Evolutionary conservation across 2,888 invertebrate species (phyloP).

Genomic region (Orchesellides sinensis): DNA sequence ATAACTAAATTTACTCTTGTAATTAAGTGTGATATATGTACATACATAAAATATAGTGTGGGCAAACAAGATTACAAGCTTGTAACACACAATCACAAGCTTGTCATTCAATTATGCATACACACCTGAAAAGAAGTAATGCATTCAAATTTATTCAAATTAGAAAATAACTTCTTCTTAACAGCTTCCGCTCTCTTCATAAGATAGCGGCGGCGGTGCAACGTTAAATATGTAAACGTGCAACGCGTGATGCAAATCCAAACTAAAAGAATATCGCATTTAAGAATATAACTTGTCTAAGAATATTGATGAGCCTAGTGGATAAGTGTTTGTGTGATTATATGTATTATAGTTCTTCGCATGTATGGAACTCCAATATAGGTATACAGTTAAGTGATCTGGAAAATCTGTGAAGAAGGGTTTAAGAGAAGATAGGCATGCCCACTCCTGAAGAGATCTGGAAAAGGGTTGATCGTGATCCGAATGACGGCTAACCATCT

Average conservation of each 20-base stretch:
- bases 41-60: neutral
- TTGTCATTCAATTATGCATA: neutral
- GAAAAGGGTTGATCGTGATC: constrained; percentile 1
- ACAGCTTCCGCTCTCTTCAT: constrained; percentile 8
- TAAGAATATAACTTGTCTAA: no score
- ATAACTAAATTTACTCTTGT: neutral
- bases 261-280: neutral
- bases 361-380: neutral
- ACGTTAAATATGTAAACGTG: no score
- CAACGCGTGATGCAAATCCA: no score
- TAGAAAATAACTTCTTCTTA: neutral
- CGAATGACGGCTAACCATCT: constrained; percentile 27
- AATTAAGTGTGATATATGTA: neutral
- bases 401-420: neutral
- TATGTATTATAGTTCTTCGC: neutral
- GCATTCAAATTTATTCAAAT: neutral
- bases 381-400: neutral
- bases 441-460: neutral
- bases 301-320: neutral
- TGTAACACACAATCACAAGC: no score
- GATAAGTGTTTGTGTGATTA: neutral
- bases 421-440: constrained; percentile 3
- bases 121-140: neutral
- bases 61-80: no score
- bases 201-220: no score